phyloP scores from a whole-genome alignment of 2,113 vertebrate genomes.

The Ailuropoda melanoleuca region DNA sequence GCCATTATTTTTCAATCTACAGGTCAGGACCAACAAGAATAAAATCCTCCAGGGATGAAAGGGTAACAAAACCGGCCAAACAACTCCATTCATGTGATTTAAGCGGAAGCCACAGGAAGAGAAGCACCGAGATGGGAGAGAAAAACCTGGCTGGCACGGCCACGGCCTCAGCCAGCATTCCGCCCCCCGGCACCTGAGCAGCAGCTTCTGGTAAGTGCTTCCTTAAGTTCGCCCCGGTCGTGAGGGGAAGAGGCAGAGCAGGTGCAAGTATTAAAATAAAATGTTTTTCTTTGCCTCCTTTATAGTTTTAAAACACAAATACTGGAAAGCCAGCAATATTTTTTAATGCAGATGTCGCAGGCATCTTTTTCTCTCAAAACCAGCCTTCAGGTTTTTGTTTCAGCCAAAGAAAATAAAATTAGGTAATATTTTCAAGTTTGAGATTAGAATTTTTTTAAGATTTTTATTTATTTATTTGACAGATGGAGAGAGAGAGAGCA shows the following conservation, averaged over 20 bases:
- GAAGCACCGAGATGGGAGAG: not conserved
- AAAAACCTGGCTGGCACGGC: not conserved
- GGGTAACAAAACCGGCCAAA: constrained; percentile 14
- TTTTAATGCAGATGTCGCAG: not conserved
- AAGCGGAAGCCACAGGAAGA: not conserved
- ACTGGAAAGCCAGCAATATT: not conserved
- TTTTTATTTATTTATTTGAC: too few species aligned
- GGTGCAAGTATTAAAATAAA: not conserved
- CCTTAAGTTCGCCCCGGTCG: accelerated
- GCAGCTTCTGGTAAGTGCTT: not conserved
- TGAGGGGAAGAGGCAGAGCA: not conserved
- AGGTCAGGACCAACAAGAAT: not conserved
- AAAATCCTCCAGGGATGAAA: not conserved
- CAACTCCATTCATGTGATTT: not conserved
- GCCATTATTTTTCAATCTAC: not conserved
- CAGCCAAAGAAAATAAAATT: not conserved
- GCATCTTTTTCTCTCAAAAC: not conserved
- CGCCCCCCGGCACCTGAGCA: accelerated
- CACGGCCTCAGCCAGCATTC: accelerated
- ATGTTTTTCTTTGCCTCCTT: not conserved
- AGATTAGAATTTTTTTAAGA: not conserved
- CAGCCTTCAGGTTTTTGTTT: not conserved
- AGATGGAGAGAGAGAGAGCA: too few species aligned
- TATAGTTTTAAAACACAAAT: not conserved
- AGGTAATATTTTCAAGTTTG: not conserved